Conservation (phyloP, 1,140 invertebrate genomes). For the Colletes latitarsis region DNA sequence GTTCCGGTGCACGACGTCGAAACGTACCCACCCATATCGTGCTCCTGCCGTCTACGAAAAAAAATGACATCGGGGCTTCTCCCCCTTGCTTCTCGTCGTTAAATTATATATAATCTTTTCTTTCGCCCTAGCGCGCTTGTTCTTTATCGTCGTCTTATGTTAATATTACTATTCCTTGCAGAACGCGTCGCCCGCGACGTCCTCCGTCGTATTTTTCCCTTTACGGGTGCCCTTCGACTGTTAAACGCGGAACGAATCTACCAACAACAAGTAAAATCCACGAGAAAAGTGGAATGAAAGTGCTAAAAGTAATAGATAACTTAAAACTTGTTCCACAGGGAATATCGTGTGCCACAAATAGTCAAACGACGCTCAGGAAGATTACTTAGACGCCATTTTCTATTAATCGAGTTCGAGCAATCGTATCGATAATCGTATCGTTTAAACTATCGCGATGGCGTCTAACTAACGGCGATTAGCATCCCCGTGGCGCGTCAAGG, state of each 20-base stretch:
- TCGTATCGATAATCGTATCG: no score
- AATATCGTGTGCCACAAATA: no score
- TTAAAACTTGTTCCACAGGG: no score
- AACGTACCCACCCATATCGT: constrained; percentile 59
- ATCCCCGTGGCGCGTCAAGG: neutral
- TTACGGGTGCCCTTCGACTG: neutral
- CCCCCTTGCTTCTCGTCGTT: constrained; percentile 33
- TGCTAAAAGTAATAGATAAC: no score
- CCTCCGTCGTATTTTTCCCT: neutral
- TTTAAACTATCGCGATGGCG: neutral
- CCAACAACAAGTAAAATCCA: no score
- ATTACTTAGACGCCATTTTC: no score
- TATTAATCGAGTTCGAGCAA: no score
- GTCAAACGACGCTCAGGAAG: no score
- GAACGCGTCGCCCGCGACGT: neutral
- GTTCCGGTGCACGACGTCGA: constrained; percentile 19
- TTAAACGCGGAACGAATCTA: neutral
- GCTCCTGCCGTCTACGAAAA: constrained; percentile 42
- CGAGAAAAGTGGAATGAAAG: no score
- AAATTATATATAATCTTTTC: constrained; percentile 65
- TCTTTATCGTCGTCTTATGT: constrained; percentile 62
- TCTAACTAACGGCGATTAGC: neutral
- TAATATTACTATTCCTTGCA: constrained; percentile 59
- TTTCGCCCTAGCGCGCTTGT: constrained; percentile 43
- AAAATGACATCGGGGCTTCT: constrained; percentile 41